Base-by-base conservation (phyloP, 2,113 vertebrate genomes). In the Turdus rufiventris region DNA sequence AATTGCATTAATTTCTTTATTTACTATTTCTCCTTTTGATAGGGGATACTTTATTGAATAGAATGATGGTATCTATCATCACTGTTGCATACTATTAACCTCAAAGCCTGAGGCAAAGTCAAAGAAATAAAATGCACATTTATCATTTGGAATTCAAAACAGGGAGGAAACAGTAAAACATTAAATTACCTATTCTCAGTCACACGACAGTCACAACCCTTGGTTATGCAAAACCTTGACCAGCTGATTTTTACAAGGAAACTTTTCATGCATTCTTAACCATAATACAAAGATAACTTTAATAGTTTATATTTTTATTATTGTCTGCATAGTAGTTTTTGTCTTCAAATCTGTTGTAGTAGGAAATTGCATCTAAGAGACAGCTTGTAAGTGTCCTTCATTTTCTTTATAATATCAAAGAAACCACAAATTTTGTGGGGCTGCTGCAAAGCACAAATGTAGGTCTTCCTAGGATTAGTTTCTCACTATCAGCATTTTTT, bases 51-150 rank as follows among this genome's bases (percentile, higher is more conserved):
- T 87, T 47, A 18, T 68, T 3, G 2, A 81, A 77, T 14, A 71
- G 58, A 80, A 85, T 67, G 42, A 53, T 84, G 28, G 17, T 83
- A 92, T 96, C 56, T 86, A 17, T 93, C 83, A 85, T 88, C 80
- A 84, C 45, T 86, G 68, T 61, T 92, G 34, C 45, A 67, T 91
- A 51, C 84, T 85, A 94, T 91, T 95, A 94, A 83, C 85, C 60
- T 92, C n/a, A 83, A 96, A 94, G 91, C 74, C 10, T 87, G 65
- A 93, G 87, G 79, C 91, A 97, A 97, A 97, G 85, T 72, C 89
- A 93, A 81, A 89, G 95, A 96, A 96, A 96, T 93, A 97, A 97
- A 94, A 84, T n/a, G 40, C 31, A 91, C 18, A 36, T 58, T 88
- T 51, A 66, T 53, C 18, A 91, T 93, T 94, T 70, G 38, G 50